Evolutionary conservation across 53 echinoderm and acorn worm genomes (phyloP).

Genomic region (Echinometra lucunter): DNA sequence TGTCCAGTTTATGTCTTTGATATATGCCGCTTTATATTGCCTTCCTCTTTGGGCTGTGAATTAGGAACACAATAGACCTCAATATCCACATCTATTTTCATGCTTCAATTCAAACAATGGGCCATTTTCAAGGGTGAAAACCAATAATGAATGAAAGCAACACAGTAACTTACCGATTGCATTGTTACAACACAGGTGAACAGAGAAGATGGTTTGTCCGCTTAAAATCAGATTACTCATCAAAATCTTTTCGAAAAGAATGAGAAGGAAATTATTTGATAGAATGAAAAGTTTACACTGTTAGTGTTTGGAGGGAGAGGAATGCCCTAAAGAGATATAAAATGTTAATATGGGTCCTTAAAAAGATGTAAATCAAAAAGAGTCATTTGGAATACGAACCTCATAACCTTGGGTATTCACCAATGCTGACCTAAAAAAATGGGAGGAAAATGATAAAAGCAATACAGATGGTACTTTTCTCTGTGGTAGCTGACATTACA

Average conservation of each 20-base stretch:
- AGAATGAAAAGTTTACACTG: neutral
- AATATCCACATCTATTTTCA: conserved; percentile 9
- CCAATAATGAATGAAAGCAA: conserved; percentile 20
- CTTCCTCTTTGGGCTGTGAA: neutral
- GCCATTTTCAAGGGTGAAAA: neutral
- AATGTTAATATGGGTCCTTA: conserved; percentile 24
- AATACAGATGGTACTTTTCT: neutral
- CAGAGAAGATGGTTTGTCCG: neutral
- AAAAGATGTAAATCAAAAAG: neutral
- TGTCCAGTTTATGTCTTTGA: neutral
- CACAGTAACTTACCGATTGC: neutral
- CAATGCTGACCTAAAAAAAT: conserved; percentile 17
- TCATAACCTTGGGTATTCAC: neutral
- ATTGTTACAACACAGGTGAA: neutral
- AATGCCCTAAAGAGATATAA: conserved; percentile 5
- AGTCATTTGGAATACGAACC: neutral
- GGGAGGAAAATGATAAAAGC: neutral
- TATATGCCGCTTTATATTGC: conserved; percentile 21
- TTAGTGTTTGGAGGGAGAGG: neutral
- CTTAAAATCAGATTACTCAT: neutral
- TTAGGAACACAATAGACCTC: conserved; percentile 16
- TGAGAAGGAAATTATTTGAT: neutral
- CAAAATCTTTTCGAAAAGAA: neutral
- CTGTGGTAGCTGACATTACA: too few species aligned
- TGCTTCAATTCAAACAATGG: neutral